Evolutionary conservation across 2,888 invertebrate species (phyloP), one percentile per base, ranked within the genome.

Genomic region (Chorisops tibialis): DNA sequence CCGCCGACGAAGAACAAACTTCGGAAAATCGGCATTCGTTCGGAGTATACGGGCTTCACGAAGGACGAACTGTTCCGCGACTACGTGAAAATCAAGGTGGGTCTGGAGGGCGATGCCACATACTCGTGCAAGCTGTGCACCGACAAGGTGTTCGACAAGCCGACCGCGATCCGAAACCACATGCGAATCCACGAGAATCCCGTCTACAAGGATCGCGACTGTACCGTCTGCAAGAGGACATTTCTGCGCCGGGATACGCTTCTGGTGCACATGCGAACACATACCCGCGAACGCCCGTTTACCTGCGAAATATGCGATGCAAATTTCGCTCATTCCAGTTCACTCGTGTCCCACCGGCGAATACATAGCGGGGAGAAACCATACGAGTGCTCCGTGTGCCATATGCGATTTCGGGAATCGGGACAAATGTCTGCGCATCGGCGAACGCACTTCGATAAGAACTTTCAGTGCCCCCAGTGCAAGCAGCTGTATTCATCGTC

Each of bases 131-230:
- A 62, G 30, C 41, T 64, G 30, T 64, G 64, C 14, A 24, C 14
- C 9, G 50, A 54, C n/a, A 64, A 50, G 16, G 35, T 47, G 9
- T 64, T 64, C 41, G 45, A 59, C 4, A 62, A 58, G n/a, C 38
- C 51, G 12, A 54, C 54, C 19, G 64, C 56, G 16, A 59, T 64
- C 6, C 62, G 62, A 9, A 64, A 64, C 18, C 64, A 64, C 21
- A 64, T 64, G 64, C 39, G 64, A 6, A 62, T 64, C 18, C 64
- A 64, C 49, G 62, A 64, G 50, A 64, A 54, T 22, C 64, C 64
- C 2, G 62, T 62, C 16, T 62, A 64, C 49, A 64, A 64, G 12
- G 62, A 64, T 7, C 48, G 64, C 12, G 62, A 48, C 11, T 64
- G 64, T 41, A 52, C 35, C 22, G 30, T 62, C 11, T 64, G 64